Evolutionary conservation across 92 coral and sea anemone genomes (phyloP), one percentile per base, ranked within the genome.

Genomic region (Phenganax stokvisi): DNA sequence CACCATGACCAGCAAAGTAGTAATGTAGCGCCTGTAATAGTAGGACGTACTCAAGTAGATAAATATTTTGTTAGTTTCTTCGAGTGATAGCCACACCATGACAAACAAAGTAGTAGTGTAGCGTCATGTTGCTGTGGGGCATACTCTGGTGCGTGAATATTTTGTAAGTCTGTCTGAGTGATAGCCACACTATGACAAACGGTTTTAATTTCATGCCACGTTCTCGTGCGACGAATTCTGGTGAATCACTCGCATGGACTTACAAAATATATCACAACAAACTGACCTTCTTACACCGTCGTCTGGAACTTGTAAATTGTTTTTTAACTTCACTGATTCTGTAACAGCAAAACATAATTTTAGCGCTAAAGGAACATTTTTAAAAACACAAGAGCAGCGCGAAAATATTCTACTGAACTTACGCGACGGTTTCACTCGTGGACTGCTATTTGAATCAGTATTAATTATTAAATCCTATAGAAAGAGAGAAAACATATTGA

Each of bases 281-380:
- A 72, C 76, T 55, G n/a, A 77, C 81, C 81, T 77, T 77, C 81
- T 31, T 13, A 77, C 71, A 6, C 73, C 74, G 51, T 79, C 74
- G 51, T 79, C 74, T 0, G 7, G 73, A 27, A 79, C 74, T 20
- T 79, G 73, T 52, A 79, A 54, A 64, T 44, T 79, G 0, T 58
- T 25, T 79, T 51, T 79, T 51, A 20, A 51, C 51, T 79, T 63
- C 56, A 61, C 53, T 51, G 83, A 79, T 44, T 65, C 74, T 79
- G 73, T 15, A 10, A 79, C 27, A 27, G 9, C 1, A 73, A 73
- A 1, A 27, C 2, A 68, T 15, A 47, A 12, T 13, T 12, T 12
- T 29, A 68, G 0, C 30, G 51, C 0, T 3, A 68, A 29, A 17
- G 0, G 51, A 13, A 59, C 65, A 1, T 13, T 13, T 59, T 27